These are phyloP conservation scores for Acrocephalus kingi DNA, from an alignment of 2,113 vertebrate species.

Conservation along the genomic window DNA sequence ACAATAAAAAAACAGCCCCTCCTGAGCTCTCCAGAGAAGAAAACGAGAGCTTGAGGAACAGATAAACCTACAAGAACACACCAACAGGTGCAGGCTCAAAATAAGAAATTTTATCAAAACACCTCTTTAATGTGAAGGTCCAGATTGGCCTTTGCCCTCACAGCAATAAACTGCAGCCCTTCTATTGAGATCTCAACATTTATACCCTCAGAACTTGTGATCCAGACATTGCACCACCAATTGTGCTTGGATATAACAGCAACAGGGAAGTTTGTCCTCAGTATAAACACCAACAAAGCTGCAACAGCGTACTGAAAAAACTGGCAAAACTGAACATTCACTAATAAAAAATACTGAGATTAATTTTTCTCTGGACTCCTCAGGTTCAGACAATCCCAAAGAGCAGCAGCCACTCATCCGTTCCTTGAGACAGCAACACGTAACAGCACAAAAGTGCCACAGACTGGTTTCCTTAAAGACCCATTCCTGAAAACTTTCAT, in stretches of 20 bases:
- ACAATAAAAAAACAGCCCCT: not conserved
- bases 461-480: not conserved
- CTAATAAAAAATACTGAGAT: not conserved
- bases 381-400: not conserved
- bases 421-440: not conserved
- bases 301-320: not conserved
- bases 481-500: not conserved
- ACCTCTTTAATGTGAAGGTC: not conserved
- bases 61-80: not conserved
- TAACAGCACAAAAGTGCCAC: rapidly evolving
- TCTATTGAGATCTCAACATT: not conserved
- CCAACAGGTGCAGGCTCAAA: not conserved
- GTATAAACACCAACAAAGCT: not conserved
- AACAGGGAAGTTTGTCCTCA: not conserved
- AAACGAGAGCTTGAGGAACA: not conserved
- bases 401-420: not conserved
- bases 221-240: not conserved
- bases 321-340: not conserved
- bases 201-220: not conserved
- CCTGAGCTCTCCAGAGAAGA: not conserved
- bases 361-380: not conserved
- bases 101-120: not conserved
- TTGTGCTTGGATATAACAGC: not conserved
- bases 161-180: not conserved
- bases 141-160: not conserved